phyloP scores from a whole-genome alignment of 2,113 vertebrate genomes.

The Pteronura brasiliensis region DNA sequence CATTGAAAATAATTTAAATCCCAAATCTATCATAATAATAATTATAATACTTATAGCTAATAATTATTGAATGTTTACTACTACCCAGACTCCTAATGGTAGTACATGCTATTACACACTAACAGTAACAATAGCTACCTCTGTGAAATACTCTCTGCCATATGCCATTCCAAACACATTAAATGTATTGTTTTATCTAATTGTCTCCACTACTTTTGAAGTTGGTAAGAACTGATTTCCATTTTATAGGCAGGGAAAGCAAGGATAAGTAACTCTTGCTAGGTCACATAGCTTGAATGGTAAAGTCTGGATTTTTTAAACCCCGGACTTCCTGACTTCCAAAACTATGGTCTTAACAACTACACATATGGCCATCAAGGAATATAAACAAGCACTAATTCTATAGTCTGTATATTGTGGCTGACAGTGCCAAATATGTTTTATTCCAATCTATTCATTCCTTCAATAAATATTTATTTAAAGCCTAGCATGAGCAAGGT shows the following conservation, averaged over 20 bases:
- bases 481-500: background rate
- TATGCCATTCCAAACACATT: background rate
- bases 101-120: background rate
- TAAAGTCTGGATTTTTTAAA: background rate
- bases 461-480: conserved; percentile 2
- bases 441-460: background rate
- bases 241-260: background rate
- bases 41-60: background rate
- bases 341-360: background rate
- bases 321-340: background rate
- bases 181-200: background rate
- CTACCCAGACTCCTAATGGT: background rate
- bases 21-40: background rate
- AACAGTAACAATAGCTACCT: background rate
- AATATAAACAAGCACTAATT: background rate
- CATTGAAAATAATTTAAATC: conserved; percentile 12
- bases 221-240: background rate
- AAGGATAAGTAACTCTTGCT: background rate
- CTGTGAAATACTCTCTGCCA: background rate
- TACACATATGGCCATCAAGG: background rate
- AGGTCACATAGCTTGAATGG: background rate
- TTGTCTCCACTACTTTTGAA: background rate
- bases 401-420: background rate
- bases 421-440: background rate
- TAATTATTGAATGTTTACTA: background rate